These are phyloP conservation scores for Conops quadrifasciatus DNA, from an alignment of 2,888 invertebrate species.

Conservation along the genomic window DNA sequence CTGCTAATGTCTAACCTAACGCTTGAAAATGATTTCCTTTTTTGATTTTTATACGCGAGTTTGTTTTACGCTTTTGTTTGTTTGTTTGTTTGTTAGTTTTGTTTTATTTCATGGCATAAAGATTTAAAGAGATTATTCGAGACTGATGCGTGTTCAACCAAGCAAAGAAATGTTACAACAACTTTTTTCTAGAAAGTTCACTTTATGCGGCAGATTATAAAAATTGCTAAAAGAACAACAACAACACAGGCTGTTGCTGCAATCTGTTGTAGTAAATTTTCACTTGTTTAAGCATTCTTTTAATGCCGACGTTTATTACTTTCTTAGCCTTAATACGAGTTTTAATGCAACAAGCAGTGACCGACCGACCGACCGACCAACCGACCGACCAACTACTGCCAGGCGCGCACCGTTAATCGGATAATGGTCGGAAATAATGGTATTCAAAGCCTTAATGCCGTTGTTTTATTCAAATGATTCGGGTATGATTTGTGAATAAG, in stretches of 20 bases:
- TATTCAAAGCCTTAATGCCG: neutral
- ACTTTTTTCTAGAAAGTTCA: neutral
- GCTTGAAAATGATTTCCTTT: no score
- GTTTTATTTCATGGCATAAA: neutral
- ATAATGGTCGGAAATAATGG: neutral
- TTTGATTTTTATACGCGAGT: neutral
- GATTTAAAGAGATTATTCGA: no score
- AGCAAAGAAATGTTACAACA: neutral
- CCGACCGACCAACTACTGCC: neutral
- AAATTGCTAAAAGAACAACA: neutral
- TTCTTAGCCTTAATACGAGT: neutral
- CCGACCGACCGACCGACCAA: no score
- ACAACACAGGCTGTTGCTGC: neutral
- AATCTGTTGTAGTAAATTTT: constrained; percentile 17
- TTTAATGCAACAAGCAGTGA: neutral
- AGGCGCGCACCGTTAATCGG: neutral
- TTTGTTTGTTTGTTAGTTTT: neutral
- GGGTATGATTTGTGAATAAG: no score
- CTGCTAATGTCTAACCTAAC: no score
- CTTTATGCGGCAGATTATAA: neutral
- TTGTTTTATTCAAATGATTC: no score
- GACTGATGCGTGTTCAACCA: neutral
- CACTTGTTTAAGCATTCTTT: constrained; percentile 1
- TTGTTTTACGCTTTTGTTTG: no score
- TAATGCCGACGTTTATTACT: constrained; percentile 6